Percentiles rank a stretch among this genome's conserved stretches.
phyloP scores from a whole-genome alignment of 2,888 invertebrate genomes.

The Cataglyphis altisquamis region DNA sequence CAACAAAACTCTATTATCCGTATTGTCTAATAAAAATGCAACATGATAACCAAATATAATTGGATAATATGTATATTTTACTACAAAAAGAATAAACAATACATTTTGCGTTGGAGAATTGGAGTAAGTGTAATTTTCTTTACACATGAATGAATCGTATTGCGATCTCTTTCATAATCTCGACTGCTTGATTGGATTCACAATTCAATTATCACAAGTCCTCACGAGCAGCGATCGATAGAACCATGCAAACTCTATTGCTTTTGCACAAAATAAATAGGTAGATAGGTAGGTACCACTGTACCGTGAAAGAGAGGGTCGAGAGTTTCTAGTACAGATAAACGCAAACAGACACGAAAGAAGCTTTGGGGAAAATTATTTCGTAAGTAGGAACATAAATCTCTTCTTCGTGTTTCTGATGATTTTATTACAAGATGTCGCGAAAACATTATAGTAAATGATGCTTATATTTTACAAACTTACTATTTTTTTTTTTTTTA shows the following conservation, averaged over 20 bases:
- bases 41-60: background rate
- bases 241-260: slow-evolving; percentile 73
- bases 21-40: background rate
- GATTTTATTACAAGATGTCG: background rate
- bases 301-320: slow-evolving; percentile 41
- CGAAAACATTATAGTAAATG: slow-evolving; percentile 29
- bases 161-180: slow-evolving; percentile 74
- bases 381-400: slow-evolving; percentile 20
- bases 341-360: slow-evolving; percentile 53
- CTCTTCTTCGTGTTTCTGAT: background rate
- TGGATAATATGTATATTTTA: background rate
- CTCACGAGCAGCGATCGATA: slow-evolving; percentile 70
- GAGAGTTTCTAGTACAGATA: slow-evolving; percentile 25
- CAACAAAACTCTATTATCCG: background rate
- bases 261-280: slow-evolving; percentile 72
- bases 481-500: background rate
- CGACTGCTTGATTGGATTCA: slow-evolving; percentile 75
- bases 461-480: background rate
- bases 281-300: slow-evolving; percentile 54
- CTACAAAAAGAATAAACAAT: background rate
- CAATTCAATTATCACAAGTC: slow-evolving; percentile 75
- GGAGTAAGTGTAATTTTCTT: slow-evolving; percentile 48
- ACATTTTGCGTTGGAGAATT: background rate
- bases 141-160: slow-evolving; percentile 52
- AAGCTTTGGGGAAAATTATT: slow-evolving; percentile 46